These are phyloP conservation scores for Melolontha melolontha DNA, from an alignment of 2,888 invertebrate genomes.

Conservation along the genomic window DNA sequence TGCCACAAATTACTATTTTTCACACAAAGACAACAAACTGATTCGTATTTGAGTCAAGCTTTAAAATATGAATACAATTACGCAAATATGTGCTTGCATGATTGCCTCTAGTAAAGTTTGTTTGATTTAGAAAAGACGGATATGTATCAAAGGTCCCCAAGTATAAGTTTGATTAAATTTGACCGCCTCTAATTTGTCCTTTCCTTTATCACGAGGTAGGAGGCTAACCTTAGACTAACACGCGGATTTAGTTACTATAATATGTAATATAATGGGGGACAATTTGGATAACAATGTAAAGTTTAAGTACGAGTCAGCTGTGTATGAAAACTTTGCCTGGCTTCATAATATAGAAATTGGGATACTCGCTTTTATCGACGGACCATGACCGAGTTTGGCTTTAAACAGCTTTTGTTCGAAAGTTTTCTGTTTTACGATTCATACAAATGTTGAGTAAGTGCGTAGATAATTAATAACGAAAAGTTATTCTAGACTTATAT, in stretches of 20 bases:
- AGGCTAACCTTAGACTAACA: not conserved
- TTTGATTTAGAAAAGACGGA: no score
- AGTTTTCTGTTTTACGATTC: slow-evolving; percentile 30
- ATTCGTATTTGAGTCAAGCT: no score
- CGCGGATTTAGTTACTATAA: slow-evolving; percentile 14
- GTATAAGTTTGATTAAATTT: no score
- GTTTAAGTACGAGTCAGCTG: slow-evolving; percentile 27
- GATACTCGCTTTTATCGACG: slow-evolving; percentile 34
- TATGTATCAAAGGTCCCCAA: no score
- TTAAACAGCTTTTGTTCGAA: slow-evolving; percentile 2
- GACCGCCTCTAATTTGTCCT: no score
- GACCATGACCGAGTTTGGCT: slow-evolving; percentile 21
- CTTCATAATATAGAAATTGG: slow-evolving; percentile 36
- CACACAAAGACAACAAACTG: no score
- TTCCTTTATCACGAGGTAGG: no score
- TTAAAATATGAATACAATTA: no score
- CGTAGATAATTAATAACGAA: slow-evolving; percentile 21
- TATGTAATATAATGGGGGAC: slow-evolving; percentile 24
- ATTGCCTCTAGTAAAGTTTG: no score
- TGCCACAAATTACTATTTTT: no score
- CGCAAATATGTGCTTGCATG: no score
- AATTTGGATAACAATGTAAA: slow-evolving; percentile 31
- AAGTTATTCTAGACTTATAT: not conserved
- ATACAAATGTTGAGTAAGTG: slow-evolving; percentile 13
- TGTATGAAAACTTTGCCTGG: slow-evolving; percentile 12